Evolutionary conservation across 2,888 invertebrate genomes (phyloP).

Genomic region (Cyaniris semiargus): DNA sequence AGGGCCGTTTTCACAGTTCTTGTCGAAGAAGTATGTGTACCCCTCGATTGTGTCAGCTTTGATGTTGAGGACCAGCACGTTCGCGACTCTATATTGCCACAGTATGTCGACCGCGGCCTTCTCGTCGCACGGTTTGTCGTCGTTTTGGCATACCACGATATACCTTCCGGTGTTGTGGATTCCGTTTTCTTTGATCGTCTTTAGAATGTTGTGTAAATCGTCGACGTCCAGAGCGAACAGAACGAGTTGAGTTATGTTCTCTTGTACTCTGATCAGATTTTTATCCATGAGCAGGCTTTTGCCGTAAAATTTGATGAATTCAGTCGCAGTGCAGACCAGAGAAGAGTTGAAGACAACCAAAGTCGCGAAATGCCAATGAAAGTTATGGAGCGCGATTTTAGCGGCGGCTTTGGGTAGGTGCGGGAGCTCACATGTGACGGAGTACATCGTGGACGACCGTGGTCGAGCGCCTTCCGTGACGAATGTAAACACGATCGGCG

Average conservation of each 20-base stretch:
- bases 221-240: slow-evolving; percentile 52
- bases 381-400: slow-evolving; percentile 57
- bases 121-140: slow-evolving; percentile 55
- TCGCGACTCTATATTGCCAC: slow-evolving; percentile 59
- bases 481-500: slow-evolving; percentile 40
- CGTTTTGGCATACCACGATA: slow-evolving; percentile 59
- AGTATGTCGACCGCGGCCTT: slow-evolving; percentile 50
- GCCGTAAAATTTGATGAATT: slow-evolving; percentile 53
- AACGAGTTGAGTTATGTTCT: slow-evolving; percentile 53
- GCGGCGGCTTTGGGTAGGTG: slow-evolving; percentile 55
- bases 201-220: slow-evolving; percentile 50
- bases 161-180: slow-evolving; percentile 62
- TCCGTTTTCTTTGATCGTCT: slow-evolving; percentile 49
- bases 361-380: slow-evolving; percentile 58
- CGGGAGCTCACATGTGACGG: slow-evolving; percentile 40
- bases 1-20: slow-evolving; percentile 50
- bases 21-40: slow-evolving; percentile 56
- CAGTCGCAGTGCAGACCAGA: slow-evolving; percentile 50
- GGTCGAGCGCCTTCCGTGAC: slow-evolving; percentile 37
- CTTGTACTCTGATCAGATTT: slow-evolving; percentile 45
- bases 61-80: slow-evolving; percentile 57
- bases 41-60: slow-evolving; percentile 45
- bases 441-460: slow-evolving; percentile 29
- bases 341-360: slow-evolving; percentile 59
- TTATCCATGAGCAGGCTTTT: slow-evolving; percentile 53